These are phyloP conservation scores for Yponomeuta plumbellus DNA, from an alignment of 2,888 invertebrate genomes.

Conservation along the genomic window DNA sequence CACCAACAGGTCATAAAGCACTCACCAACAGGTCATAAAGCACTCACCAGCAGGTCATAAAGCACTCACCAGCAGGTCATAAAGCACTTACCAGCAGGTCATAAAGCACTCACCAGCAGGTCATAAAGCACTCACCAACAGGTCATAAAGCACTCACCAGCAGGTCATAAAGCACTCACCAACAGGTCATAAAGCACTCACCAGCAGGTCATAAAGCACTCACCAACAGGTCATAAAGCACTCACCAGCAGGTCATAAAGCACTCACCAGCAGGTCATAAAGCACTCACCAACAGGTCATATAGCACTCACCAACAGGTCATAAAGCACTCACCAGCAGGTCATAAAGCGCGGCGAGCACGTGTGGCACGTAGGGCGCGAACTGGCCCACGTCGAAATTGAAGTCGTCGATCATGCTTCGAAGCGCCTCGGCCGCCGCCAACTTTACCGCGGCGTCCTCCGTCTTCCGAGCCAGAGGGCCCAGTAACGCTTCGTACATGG, in stretches of 20 bases:
- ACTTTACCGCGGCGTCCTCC: constrained; percentile 92
- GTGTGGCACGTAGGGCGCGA: constrained; percentile 87
- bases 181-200: constrained; percentile 89
- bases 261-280: constrained; percentile 86
- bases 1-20: constrained; percentile 88
- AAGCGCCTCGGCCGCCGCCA: constrained; percentile 91
- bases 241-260: constrained; percentile 88
- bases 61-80: constrained; percentile 87
- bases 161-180: constrained; percentile 86
- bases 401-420: constrained; percentile 93
- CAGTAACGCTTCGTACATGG: constrained; percentile 86
- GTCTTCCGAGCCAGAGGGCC: constrained; percentile 78
- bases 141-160: constrained; percentile 87
- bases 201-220: constrained; percentile 88
- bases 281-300: constrained; percentile 87
- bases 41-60: constrained; percentile 86
- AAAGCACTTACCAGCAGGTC: constrained; percentile 87
- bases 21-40: constrained; percentile 88
- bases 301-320: constrained; percentile 87
- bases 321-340: constrained; percentile 90
- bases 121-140: constrained; percentile 89
- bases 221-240: constrained; percentile 88
- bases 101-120: constrained; percentile 88
- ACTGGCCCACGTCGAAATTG: constrained; percentile 91
- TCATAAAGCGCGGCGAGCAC: constrained; percentile 88